Percentiles rank a stretch among this genome's conserved stretches.
These are phyloP conservation scores for Ormyrus nitidulus DNA, from an alignment of 2,888 invertebrate species.

Conservation along the genomic window DNA sequence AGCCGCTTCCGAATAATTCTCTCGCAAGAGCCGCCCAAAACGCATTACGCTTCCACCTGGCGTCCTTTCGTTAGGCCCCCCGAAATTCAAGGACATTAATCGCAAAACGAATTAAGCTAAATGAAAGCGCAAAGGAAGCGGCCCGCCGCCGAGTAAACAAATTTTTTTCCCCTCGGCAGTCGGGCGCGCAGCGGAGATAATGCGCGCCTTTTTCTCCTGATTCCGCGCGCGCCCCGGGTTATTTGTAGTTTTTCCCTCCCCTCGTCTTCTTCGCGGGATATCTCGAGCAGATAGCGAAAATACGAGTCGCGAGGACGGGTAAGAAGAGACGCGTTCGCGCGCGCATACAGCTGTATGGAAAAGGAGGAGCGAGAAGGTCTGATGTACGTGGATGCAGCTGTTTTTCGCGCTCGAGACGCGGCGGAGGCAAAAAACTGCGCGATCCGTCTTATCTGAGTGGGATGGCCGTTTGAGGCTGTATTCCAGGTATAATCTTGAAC, in stretches of 20 bases:
- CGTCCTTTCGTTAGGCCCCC: neutral
- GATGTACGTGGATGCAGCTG: slow-evolving; percentile 6
- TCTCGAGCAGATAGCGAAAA: slow-evolving; percentile 45
- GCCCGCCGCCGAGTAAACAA: slow-evolving; percentile 3
- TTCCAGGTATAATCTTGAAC: neutral
- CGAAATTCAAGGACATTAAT: slow-evolving; percentile 16
- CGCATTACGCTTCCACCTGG: too few species aligned
- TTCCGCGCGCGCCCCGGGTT: neutral
- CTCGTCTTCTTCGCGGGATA: slow-evolving; percentile 4
- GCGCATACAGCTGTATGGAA: neutral
- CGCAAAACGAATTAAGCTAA: slow-evolving; percentile 25
- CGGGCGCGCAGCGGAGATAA: slow-evolving; percentile 2
- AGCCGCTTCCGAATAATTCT: neutral
- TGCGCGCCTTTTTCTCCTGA: slow-evolving; percentile 12
- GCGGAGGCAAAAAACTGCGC: slow-evolving; percentile 15
- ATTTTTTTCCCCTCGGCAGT: slow-evolving; percentile 9
- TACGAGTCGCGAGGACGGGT: slow-evolving; percentile 6
- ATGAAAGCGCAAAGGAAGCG: neutral
- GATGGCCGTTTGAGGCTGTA: slow-evolving; percentile 9
- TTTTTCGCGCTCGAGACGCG: slow-evolving; percentile 9
- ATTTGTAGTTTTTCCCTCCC: neutral
- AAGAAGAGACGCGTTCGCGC: slow-evolving; percentile 8
- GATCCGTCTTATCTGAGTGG: slow-evolving; percentile 29
- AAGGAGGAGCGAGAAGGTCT: neutral
- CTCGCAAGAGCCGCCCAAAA: neutral